Conservation (phyloP, 2,797 vertebrate genomes). For the Neomorphus geoffroyi region DNA sequence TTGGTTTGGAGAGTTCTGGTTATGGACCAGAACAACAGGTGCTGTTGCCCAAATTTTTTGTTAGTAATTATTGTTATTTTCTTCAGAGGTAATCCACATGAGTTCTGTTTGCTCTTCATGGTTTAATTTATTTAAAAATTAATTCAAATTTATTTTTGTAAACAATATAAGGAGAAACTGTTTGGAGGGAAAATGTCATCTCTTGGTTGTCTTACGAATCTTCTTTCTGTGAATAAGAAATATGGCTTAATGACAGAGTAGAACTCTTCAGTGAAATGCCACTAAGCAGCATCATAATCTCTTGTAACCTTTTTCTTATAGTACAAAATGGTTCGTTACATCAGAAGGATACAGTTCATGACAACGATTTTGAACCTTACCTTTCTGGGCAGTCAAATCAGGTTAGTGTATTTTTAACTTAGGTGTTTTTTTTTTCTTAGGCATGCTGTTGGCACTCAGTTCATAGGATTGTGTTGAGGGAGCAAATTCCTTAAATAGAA, state of each 20-base stretch:
- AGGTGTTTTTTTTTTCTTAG: background rate
- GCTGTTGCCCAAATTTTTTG: background rate
- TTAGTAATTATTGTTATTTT: background rate
- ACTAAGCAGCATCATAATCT: background rate
- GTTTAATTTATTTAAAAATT: background rate
- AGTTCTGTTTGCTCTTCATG: background rate
- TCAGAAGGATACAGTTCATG: slow-evolving; percentile 95
- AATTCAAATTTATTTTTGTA: background rate
- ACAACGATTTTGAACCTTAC: slow-evolving; percentile 96
- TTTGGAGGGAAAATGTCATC: background rate
- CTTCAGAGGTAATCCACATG: background rate
- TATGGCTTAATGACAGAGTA: background rate
- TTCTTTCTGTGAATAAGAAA: background rate
- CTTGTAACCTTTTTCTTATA: slow-evolving; percentile 72
- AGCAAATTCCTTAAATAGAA: slow-evolving; percentile 64
- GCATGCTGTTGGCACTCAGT: background rate
- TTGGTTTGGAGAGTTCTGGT: slow-evolving; percentile 11
- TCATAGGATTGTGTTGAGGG: slow-evolving; percentile 44
- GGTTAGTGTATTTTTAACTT: slow-evolving; percentile 78
- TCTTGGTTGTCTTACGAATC: background rate
- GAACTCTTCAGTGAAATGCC: background rate
- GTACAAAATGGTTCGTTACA: slow-evolving; percentile 97
- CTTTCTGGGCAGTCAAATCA: slow-evolving; percentile 94
- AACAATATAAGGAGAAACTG: background rate
- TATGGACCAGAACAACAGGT: background rate